A percentile compares a stretch with the other conserved stretches of the same genome.
Conservation (phyloP, 2,113 vertebrate genomes). For the Stigmatopora nigra region DNA sequence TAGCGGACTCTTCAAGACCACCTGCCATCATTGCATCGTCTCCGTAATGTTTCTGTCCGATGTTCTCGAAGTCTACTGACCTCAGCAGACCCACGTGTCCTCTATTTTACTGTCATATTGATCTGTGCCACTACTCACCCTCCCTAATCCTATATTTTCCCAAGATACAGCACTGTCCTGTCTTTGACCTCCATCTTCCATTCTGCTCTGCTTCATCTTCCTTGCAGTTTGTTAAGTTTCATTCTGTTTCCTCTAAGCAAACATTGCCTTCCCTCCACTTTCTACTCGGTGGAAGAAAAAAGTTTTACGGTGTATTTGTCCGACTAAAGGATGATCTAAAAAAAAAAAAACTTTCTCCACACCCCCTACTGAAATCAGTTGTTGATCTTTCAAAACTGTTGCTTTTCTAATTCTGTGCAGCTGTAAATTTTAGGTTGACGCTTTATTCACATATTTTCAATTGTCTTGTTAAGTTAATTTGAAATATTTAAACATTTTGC, state of each 20-base stretch:
- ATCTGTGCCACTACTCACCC: constrained; percentile 18
- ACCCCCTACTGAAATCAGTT: not conserved
- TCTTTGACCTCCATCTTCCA: constrained; percentile 37
- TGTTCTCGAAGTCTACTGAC: constrained; percentile 28
- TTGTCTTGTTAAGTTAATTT: not conserved
- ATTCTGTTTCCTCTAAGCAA: constrained; percentile 8
- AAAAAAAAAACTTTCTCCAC: constrained; percentile 4
- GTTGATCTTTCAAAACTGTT: not conserved
- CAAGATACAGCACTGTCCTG: constrained; percentile 25
- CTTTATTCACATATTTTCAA: not conserved
- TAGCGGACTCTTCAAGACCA: constrained; percentile 12
- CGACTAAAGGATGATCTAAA: constrained; percentile 43
- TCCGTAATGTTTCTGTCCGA: constrained; percentile 17
- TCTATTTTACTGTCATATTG: constrained; percentile 38
- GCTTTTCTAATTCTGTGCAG: not conserved
- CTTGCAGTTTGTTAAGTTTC: constrained; percentile 11
- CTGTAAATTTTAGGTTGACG: not conserved
- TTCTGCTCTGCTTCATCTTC: constrained; percentile 20
- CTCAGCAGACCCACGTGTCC: constrained; percentile 11
- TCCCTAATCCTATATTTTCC: constrained; percentile 30
- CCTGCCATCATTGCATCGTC: constrained; percentile 5
- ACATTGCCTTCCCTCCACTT: constrained; percentile 13
- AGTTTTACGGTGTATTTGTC: constrained; percentile 10
- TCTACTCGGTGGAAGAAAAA: constrained; percentile 42
- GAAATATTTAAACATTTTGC: not conserved